Percentiles rank a stretch among this genome's conserved stretches.
Conservation (phyloP, 2,113 vertebrate species). For the Rhinolophus sinicus region DNA sequence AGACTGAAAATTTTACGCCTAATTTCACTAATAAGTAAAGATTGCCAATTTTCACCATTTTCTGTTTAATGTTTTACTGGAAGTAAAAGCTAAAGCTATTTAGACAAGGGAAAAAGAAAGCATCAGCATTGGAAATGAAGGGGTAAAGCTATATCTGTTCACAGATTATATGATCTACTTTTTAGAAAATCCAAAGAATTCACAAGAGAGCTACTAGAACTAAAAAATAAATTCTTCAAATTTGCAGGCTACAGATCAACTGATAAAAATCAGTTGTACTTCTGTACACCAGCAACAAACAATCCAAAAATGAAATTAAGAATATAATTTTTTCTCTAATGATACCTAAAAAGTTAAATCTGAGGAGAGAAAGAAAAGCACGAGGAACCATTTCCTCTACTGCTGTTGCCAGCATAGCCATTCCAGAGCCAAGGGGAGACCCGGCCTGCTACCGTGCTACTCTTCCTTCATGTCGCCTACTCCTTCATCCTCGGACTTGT, state of each 20-base stretch:
- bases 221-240: background rate
- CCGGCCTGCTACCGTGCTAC: no score
- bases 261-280: background rate
- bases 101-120: background rate
- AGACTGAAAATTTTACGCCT: background rate
- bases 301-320: background rate
- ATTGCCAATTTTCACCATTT: background rate
- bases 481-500: slow-evolving; percentile 52
- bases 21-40: background rate
- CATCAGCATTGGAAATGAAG: background rate
- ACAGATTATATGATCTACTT: background rate
- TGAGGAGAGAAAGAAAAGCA: background rate
- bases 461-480: background rate
- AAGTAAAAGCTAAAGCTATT: background rate
- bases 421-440: background rate
- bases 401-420: background rate
- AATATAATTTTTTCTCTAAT: background rate
- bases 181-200: background rate
- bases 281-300: background rate
- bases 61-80: background rate
- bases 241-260: background rate
- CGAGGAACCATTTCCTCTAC: background rate
- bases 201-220: background rate
- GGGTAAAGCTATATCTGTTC: background rate
- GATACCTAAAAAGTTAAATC: background rate